Base-by-base conservation (phyloP, 2,113 vertebrate species). In the Solea senegalensis region DNA sequence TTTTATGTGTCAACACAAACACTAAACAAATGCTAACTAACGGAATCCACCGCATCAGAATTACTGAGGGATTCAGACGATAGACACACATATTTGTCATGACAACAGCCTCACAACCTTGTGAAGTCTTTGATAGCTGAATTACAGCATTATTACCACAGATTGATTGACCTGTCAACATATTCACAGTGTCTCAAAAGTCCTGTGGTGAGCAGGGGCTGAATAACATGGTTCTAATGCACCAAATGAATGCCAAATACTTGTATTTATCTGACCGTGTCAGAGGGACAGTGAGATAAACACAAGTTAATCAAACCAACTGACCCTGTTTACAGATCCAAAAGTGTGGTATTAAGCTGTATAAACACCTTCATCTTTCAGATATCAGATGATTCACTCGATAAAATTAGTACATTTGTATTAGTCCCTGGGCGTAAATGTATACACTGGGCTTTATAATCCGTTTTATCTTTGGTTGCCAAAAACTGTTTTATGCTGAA, bases 401-500 rank as follows among this genome's bases (percentile, higher is more conserved):
- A 71, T 81, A 51, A 84, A 85, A 80, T 94, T 58, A 82, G 43
- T 62, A 60, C 74, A 68, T n/a, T 72, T 69, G 76, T 82, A 75
- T 80, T 83, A 82, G 86, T 81, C 67, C 52, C n/a, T 34, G 69
- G 58, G 78, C 77, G 14, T 81, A 60, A 68, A 80, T 78, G 65
- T 81, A 74, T 81, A 85, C 77, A 75, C 69, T 79, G 71, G 76
- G 56, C 55, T 89, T 84, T 65, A 89, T 82, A 67, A 83, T 71
- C 55, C 41, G 70, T 91, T 89, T 89, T 70, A 88, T 75, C 72
- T 80, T 65, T 13, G 51, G 26, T 79, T 89, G 91, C 86, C 89
- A 92, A 91, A 89, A 90, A 83, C 53, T 49, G 80, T 91, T 85
- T 92, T 82, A 91, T 85, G 65, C 44, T 5, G 57, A 82, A 73